Base-by-base conservation (phyloP, 1,140 invertebrate species). In the Dreissena polymorpha region DNA sequence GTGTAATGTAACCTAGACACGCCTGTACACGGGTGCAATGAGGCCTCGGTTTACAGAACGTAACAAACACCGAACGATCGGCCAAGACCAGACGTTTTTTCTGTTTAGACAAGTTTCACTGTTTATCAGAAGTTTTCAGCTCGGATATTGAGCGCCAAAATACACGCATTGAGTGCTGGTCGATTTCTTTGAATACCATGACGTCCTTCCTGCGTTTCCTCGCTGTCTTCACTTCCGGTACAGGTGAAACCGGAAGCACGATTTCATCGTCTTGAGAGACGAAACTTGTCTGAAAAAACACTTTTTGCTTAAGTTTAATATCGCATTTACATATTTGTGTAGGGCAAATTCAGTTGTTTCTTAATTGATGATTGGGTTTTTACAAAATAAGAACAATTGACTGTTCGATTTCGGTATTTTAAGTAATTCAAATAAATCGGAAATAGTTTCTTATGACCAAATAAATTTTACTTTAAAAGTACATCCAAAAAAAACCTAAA, bases 101-200 rank as follows among this genome's bases (percentile, higher is more conserved):
- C 39, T 39, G 39, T 39, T 39, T 39, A 39, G 39, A 39, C 39
- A 5, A n/a, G 39, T 39, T 39, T 39, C 39, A 39, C 39, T 39
- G 39, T 39, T 39, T 39, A 39, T 39, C 39, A 39, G 8, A 39
- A 2, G 39, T 39, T 39, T 39, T 39, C 39, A 39, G 8, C 39
- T 8, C 39, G 39, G 39, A 39, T 39, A 8, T 39, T 39, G 39
- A 39, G 39, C 39, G 39, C 39, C 39, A 39, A 39, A 5, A 39
- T 79, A 72, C 78, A 60, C 49, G 65, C 23, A 82, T 82, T 14
- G 79, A 27, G 55, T 82, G 63, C 49, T 72, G 53, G 70, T 82
- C 79, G 16, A 73, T 82, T 10, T 74, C 49, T 6, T n/a, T 49
- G 50, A 74, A 74, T 5, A 49, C 14, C 49, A 67, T 67, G n/a